These are phyloP conservation scores for Eudasyphora cyanicolor DNA, from an alignment of 2,888 invertebrate species.

Conservation along the genomic window DNA sequence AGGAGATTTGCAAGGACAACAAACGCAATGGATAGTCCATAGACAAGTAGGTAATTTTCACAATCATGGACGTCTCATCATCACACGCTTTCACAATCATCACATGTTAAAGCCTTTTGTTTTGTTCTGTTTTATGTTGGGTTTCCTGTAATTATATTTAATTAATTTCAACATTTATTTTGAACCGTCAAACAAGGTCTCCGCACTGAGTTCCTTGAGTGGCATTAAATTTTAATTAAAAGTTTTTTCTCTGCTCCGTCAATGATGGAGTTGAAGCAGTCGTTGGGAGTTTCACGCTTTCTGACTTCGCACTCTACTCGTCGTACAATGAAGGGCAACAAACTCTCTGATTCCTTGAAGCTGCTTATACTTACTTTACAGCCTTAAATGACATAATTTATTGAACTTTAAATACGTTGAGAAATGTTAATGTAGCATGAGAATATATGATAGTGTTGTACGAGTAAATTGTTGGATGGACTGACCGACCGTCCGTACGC, in stretches of 20 bases:
- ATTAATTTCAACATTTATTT: conserved; percentile 53
- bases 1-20: neutral
- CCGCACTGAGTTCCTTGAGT: conserved; percentile 3
- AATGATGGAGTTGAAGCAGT: too few relatives aligned
- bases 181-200: conserved; percentile 12
- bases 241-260: neutral
- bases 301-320: too few relatives aligned
- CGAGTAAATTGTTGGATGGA: too few relatives aligned
- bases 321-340: neutral
- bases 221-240: conserved; percentile 35
- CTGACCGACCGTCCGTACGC: neutral
- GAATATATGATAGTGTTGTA: too few relatives aligned
- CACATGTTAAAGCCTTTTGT: neutral
- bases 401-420: neutral
- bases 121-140: neutral
- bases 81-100: neutral
- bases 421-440: neutral
- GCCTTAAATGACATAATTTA: neutral
- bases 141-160: conserved; percentile 28
- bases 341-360: neutral
- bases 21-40: neutral
- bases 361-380: neutral
- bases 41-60: neutral
- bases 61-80: neutral
- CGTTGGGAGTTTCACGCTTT: too few relatives aligned